Percentiles rank a stretch among this genome's conserved stretches.
Evolutionary conservation across 2,888 invertebrate species (phyloP).

Genomic region (Amorpha juglandis): DNA sequence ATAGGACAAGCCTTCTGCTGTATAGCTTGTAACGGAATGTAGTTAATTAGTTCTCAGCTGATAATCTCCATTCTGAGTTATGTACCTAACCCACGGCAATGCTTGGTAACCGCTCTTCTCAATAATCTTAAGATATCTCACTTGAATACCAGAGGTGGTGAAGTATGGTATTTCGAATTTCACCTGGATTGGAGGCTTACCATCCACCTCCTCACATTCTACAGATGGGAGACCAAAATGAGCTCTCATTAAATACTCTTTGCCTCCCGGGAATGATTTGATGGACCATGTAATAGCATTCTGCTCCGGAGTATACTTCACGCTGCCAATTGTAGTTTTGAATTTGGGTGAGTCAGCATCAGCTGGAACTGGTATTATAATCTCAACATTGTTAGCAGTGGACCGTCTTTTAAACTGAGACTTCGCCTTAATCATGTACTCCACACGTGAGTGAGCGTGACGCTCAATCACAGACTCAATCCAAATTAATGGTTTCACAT

Average conservation of each 20-base stretch:
- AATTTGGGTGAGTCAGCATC: slow-evolving; percentile 99
- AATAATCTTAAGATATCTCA: slow-evolving; percentile 98
- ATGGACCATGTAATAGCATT: slow-evolving; percentile 99
- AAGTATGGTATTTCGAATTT: slow-evolving; percentile 99
- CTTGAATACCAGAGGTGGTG: slow-evolving; percentile 99
- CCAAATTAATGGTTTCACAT: slow-evolving; percentile 99
- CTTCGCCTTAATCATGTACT: slow-evolving; percentile 99
- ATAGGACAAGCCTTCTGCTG: slow-evolving; percentile 26
- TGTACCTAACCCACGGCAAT: slow-evolving; percentile 99
- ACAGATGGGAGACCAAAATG: slow-evolving; percentile 99
- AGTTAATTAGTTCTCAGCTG: slow-evolving; percentile 95
- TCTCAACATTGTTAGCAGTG: slow-evolving; percentile 99
- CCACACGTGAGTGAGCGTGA: slow-evolving; percentile 98
- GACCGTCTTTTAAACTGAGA: slow-evolving; percentile 99
- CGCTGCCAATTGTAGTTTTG: slow-evolving; percentile 98
- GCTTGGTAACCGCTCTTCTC: slow-evolving; percentile 99
- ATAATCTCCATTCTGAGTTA: slow-evolving; percentile 99
- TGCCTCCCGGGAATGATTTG: slow-evolving; percentile 98
- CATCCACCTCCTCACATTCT: slow-evolving; percentile 96
- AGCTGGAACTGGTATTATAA: slow-evolving; percentile 96
- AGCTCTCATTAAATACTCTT: slow-evolving; percentile 98
- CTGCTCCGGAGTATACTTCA: slow-evolving; percentile 98
- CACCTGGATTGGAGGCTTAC: slow-evolving; percentile 98
- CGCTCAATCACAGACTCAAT: slow-evolving; percentile 99
- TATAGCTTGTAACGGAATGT: slow-evolving; percentile 47